These are phyloP conservation scores for Carassius carassius DNA, from an alignment of 2,113 vertebrate genomes.

Conservation along the genomic window DNA sequence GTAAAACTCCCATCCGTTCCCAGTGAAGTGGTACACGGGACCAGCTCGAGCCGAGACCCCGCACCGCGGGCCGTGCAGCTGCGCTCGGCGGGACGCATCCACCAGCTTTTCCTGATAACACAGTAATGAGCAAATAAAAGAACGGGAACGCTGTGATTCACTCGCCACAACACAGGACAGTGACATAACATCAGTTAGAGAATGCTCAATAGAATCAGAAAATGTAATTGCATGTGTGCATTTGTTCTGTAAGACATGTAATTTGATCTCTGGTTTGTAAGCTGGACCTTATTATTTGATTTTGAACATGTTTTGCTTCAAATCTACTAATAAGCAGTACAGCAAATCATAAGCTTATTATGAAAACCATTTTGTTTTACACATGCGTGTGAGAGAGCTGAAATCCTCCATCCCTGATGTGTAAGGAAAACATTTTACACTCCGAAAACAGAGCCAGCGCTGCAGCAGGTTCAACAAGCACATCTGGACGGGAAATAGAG, in stretches of 20 bases:
- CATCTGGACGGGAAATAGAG: slow-evolving; percentile 46
- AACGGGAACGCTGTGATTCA: not conserved
- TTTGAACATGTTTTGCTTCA: not conserved
- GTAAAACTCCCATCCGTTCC: not conserved
- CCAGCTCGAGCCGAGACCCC: slow-evolving; percentile 14
- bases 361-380: not conserved
- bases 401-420: slow-evolving; percentile 19
- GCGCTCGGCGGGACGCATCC: slow-evolving; percentile 1
- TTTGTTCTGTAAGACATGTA: slow-evolving; percentile 18
- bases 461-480: slow-evolving; percentile 46
- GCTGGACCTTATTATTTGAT: not conserved
- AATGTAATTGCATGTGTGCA: slow-evolving; percentile 23
- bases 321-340: not conserved
- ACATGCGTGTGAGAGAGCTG: not conserved
- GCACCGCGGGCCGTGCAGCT: slow-evolving; percentile 24
- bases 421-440: slow-evolving; percentile 51
- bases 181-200: not conserved
- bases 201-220: not conserved
- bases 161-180: not conserved
- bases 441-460: slow-evolving; percentile 42
- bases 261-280: not conserved
- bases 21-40: slow-evolving; percentile 15
- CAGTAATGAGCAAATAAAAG: slow-evolving; percentile 24
- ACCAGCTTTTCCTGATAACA: slow-evolving; percentile 17
- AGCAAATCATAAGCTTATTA: not conserved